Evolutionary conservation across 2,797 vertebrate species (phyloP), one percentile per base, ranked within the genome.

Genomic region (Aphelocoma californica): DNA sequence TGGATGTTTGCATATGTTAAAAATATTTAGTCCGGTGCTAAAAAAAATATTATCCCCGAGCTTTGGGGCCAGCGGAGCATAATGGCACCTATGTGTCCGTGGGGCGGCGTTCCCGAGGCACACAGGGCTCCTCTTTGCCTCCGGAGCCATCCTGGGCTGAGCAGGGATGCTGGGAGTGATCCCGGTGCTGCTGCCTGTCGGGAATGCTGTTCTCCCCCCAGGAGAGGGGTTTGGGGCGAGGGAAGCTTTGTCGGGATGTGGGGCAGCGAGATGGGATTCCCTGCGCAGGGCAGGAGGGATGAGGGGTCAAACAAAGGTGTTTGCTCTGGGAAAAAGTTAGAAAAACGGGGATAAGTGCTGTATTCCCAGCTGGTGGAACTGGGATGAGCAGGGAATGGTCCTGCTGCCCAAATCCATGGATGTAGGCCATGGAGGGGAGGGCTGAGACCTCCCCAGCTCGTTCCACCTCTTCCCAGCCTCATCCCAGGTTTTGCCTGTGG

Each of bases 11-110:
- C 94, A 80, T 95, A 95, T 93, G 95, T 96, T 95, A 95, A 97
- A 97, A 96, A 97, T 86, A 97, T 97, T 97, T 97, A 97, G 96
- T 97, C 93, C 96, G 32, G 94, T 28, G 96, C 95, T 96, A 96
- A 96, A 97, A 97, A 97, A 95, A 95, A 97, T 95, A 95, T 97
- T 95, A 93, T 96, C 91, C 47, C 83, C 91, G 10, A 86, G 96
- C 83, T 94, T 79, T 87, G 95, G 93, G 92, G 96, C 96, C 97
- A 96, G 95, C 91, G 48, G 75, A 94, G 80, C 94, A 97, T 94
- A 97, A 97, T 96, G 95, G 90, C 97, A 95, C 23, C 96, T 95
- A 93, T 88, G 85, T 96, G 96, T 97, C 94, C 44, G 31, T 62
- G 65, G 47, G 8, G 45, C 91, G 36, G 86, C 51, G 44, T 75